These are phyloP conservation scores for Nephrotoma appendiculata DNA, from an alignment of 2,888 invertebrate genomes.

Conservation along the genomic window DNA sequence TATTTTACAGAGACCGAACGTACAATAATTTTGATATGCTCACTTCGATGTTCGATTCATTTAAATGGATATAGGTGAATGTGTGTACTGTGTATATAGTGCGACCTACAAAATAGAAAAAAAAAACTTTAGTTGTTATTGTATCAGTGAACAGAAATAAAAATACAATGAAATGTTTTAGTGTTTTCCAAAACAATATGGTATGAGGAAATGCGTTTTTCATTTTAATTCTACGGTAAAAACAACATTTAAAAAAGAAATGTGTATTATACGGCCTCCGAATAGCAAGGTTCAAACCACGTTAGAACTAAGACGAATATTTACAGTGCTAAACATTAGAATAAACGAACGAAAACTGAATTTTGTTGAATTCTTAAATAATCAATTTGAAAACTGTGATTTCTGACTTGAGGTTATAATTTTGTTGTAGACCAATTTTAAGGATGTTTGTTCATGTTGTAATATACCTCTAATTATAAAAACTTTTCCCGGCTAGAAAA, in stretches of 20 bases:
- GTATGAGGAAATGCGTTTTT: not conserved
- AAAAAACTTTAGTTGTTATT: not conserved
- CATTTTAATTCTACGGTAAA: no score
- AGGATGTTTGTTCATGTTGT: no score
- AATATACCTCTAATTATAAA: no score
- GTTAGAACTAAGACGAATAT: no score
- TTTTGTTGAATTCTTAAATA: no score
- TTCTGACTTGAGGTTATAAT: no score
- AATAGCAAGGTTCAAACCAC: no score
- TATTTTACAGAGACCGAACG: not conserved
- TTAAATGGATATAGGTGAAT: not conserved
- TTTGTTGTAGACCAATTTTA: no score
- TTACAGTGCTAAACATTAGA: no score
- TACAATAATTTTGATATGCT: not conserved
- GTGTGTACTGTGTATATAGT: not conserved
- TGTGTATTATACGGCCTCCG: not conserved
- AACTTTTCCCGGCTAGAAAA: no score
- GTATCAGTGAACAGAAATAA: not conserved
- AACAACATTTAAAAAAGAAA: not conserved
- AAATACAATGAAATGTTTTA: not conserved
- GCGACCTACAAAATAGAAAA: not conserved
- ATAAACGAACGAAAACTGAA: no score
- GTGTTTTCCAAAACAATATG: not conserved
- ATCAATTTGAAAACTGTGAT: no score
- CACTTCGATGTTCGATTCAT: not conserved